Conservation (phyloP, 1,140 invertebrate genomes). For the Penaeus japonicus region DNA sequence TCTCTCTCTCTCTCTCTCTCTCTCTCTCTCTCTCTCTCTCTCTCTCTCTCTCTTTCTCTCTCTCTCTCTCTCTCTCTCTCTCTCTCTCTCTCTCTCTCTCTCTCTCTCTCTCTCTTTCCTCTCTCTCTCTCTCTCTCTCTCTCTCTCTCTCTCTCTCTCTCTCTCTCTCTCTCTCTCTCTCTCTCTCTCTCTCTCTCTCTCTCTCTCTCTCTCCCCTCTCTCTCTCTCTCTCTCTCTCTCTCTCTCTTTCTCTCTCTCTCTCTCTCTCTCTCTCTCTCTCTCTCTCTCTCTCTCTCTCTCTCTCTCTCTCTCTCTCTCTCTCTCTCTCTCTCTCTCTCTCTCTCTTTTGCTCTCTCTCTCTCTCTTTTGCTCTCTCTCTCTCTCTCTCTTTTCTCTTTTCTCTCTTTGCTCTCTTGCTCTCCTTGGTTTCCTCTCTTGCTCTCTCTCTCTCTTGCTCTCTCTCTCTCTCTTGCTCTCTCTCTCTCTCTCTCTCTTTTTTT, state of each 20-base stretch:
- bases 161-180: not conserved
- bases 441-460: too few species aligned
- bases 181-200: not conserved
- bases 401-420: too few species aligned
- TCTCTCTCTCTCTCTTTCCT: too few species aligned
- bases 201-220: too few species aligned
- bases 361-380: not conserved
- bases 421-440: not conserved
- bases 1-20: not conserved
- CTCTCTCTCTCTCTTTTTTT: not conserved
- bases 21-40: not conserved
- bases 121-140: too few species aligned
- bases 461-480: not conserved
- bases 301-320: not conserved
- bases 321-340: not conserved
- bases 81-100: not conserved
- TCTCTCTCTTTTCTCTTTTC: not conserved
- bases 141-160: not conserved
- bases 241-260: not conserved
- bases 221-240: too few species aligned
- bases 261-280: not conserved
- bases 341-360: not conserved
- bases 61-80: not conserved
- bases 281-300: not conserved
- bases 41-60: not conserved